phyloP scores from a whole-genome alignment of 2,797 vertebrate genomes.

The Artibeus lituratus region DNA sequence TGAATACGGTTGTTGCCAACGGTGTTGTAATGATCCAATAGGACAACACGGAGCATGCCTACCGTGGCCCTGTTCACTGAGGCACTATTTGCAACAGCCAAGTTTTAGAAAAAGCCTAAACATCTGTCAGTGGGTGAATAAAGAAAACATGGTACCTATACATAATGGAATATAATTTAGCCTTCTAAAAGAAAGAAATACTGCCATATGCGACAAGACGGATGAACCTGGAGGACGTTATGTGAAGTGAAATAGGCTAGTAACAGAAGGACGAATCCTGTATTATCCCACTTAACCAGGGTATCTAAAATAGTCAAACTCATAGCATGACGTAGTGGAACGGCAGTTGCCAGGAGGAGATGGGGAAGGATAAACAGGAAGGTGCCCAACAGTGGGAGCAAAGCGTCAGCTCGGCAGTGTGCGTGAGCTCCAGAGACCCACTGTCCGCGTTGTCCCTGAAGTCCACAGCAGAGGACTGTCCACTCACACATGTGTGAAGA shows the following conservation, averaged over 20 bases:
- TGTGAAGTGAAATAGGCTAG: not conserved
- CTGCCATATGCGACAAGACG: not conserved
- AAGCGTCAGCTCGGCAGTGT: not conserved
- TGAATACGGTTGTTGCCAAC: not conserved
- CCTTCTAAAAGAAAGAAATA: not conserved
- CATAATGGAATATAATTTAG: not conserved
- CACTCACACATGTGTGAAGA: not conserved
- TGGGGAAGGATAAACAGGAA: not conserved
- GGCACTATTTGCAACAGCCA: not conserved
- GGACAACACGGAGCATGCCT: not conserved
- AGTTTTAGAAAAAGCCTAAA: not conserved
- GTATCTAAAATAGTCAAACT: not conserved
- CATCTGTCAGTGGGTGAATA: not conserved
- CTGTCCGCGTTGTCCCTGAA: not conserved
- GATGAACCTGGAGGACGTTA: not conserved
- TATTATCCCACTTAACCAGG: not conserved
- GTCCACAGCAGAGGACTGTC: not conserved
- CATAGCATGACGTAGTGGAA: not conserved
- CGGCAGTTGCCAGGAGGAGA: not conserved
- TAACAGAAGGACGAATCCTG: not conserved
- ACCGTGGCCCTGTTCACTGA: not conserved
- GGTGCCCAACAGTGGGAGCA: not conserved
- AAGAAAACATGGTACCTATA: not conserved
- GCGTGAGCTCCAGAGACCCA: not conserved
- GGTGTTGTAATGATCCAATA: not conserved